phyloP scores from a whole-genome alignment of 2,888 invertebrate species.

The Omphaloscelis lunosa region DNA sequence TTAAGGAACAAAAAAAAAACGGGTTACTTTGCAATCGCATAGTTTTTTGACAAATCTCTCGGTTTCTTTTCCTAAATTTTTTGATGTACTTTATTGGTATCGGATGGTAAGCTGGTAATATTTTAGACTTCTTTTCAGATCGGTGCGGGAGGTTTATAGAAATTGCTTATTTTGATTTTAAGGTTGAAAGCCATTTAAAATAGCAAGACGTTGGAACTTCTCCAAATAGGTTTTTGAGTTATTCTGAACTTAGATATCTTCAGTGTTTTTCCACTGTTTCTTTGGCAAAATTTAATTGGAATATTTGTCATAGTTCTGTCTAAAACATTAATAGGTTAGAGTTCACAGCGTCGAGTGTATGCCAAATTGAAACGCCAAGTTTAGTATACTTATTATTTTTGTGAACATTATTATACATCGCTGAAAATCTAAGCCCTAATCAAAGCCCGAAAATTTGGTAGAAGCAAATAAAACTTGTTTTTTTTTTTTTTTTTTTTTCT shows the following conservation, averaged over 20 bases:
- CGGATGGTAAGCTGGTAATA: background rate
- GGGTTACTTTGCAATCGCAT: no score
- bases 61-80: background rate
- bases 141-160: background rate
- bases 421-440: background rate
- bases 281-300: constrained; percentile 41
- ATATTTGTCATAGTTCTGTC: constrained; percentile 5
- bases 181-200: constrained; percentile 35
- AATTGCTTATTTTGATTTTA: constrained; percentile 41
- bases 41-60: no score
- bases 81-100: background rate
- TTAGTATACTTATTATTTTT: background rate
- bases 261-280: constrained; percentile 22
- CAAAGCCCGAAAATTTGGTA: no score
- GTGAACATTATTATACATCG: background rate
- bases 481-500: background rate
- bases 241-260: constrained; percentile 24
- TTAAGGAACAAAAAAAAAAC: no score
- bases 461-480: no score
- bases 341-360: background rate
- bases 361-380: constrained; percentile 16
- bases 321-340: constrained; percentile 12
- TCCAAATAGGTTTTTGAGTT: constrained; percentile 57
- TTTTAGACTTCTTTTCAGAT: background rate
- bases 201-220: constrained; percentile 50